A percentile compares a stretch with the other conserved stretches of the same genome.
Evolutionary conservation across 1,140 invertebrate species (phyloP).

Genomic region (Thalassaphorura encarpata): DNA sequence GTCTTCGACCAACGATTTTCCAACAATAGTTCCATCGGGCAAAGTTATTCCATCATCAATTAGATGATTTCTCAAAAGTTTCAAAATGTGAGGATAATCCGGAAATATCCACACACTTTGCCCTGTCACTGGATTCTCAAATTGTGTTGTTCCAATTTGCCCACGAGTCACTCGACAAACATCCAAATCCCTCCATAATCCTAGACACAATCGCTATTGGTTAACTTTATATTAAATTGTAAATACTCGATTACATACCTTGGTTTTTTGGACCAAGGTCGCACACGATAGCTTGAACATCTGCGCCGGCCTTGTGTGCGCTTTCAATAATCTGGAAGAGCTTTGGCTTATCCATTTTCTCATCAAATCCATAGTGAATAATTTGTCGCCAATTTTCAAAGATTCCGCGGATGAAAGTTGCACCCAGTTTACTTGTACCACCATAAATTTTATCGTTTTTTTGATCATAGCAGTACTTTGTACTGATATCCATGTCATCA

Average conservation of each 20-base stretch:
- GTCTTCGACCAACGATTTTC: neutral
- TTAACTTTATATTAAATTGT: constrained; percentile 25
- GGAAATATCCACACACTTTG: constrained; percentile 30
- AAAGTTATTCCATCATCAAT: constrained; percentile 31
- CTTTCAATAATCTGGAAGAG: constrained; percentile 12
- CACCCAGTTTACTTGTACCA: constrained; percentile 3
- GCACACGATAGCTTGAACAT: neutral
- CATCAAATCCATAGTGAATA: constrained; percentile 20
- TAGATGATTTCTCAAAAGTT: constrained; percentile 33
- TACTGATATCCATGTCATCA: constrained; percentile 20
- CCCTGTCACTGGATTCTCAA: constrained; percentile 25
- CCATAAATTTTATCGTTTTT: too few relatives aligned
- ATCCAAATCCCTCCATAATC: constrained; percentile 19
- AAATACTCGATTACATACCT: neutral
- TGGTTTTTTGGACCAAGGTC: neutral
- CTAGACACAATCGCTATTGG: too few relatives aligned
- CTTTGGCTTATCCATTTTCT: neutral
- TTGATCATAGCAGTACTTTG: constrained; percentile 3
- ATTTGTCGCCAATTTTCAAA: constrained; percentile 15
- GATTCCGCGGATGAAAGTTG: constrained; percentile 9
- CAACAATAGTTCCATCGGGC: neutral
- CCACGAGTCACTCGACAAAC: constrained; percentile 5
- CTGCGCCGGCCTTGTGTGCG: constrained; percentile 31
- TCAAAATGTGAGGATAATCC: constrained; percentile 32
- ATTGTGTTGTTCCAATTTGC: constrained; percentile 9